Evolutionary conservation across 2,888 invertebrate genomes (phyloP), one percentile per base, ranked within the genome.

Genomic region (Amblyjoppa fuscipennis): DNA sequence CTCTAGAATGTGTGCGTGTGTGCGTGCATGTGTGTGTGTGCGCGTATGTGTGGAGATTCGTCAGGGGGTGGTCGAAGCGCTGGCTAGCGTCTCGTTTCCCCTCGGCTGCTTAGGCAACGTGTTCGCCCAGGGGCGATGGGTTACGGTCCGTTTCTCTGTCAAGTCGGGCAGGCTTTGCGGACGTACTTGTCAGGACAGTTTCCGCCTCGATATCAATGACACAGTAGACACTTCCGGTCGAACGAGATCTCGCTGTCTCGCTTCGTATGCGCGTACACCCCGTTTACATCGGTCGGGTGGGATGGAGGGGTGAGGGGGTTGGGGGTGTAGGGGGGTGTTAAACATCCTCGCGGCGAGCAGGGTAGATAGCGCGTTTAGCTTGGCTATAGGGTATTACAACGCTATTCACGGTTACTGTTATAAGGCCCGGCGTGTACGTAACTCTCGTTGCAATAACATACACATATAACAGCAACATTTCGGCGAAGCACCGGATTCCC

Each of bases 131-230:
- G 13, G 77, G 76, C 66, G 51, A 38, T 66, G 51, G 76, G 76
- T 76, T 66, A 76, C 76, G 76, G 66, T 76, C 76, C 66, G 76
- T 76, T 68, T 68, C 77, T 68, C 66, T 53, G 77, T 77, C 68
- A 68, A 77, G 77, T 68, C 68, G 64, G 75, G 51, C 64, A 64
- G 61, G 49, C 41, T 61, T 64, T 75, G 77, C 68, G 68, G 66
- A 77, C 77, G 77, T 68, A 77, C 77, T 77, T 68, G 77, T 77
- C 77, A 77, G 53, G 38, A 77, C 68, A 66, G 68, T 77, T 68
- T 77, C 77, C 77, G 77, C 51, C 68, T 77, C 77, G 77, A 77
- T 77, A 77, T 77, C 77, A 68, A 77, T 76, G 76, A 68, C 76
- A 68, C 49, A 61, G 61, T 61, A 61, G 49, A 51, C 49, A 75